Base-by-base conservation (phyloP, 2,888 invertebrate genomes). In the Rotaria macrura region DNA sequence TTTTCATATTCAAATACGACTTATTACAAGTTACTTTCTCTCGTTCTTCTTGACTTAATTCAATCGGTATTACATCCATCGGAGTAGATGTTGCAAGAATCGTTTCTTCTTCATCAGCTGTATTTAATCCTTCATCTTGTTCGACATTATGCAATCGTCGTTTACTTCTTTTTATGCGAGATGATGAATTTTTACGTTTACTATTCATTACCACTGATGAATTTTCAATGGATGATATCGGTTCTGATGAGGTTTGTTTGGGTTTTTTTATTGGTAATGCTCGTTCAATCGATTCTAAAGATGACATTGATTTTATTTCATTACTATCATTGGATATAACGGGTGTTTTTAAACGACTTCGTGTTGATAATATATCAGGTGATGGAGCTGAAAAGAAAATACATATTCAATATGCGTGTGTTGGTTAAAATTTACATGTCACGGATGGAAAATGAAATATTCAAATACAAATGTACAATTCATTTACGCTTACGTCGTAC, bases 51-150 rank as follows among this genome's bases (percentile, higher is more conserved):
- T 65, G 34, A 38, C 34, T 65, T 34, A 65, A 34, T 6, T 65
- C 65, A 34, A 65, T 65, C 3, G 65, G 34, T 65, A 20, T 34
- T 34, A 29, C 38, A 20, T 65, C 34, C 6, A 34, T 17, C 34
- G 34, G 17, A 65, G 34, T 5, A 34, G 29, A 29, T 10, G 20
- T 25, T 34, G 20, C 38, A 17, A 34, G 65, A 34, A 65, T 34
- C 20, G 65, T 65, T 65, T 65, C 65, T 65, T 65, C 65, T 65
- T 65, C 65, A 65, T 65, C 65, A 65, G 65, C 65, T 14, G 65
- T 65, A 65, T 65, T 65, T 20, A 65, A 34, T 65, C 65, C 65
- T 65, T 65, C 65, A 34, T 65, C 65, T 65, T 65, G 65, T 65
- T 65, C 65, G 7, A 34, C 65, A 65, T 25, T 65, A 34, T 65